Evolutionary conservation across 1,140 invertebrate species (phyloP).

Genomic region (Orchesella cincta): DNA sequence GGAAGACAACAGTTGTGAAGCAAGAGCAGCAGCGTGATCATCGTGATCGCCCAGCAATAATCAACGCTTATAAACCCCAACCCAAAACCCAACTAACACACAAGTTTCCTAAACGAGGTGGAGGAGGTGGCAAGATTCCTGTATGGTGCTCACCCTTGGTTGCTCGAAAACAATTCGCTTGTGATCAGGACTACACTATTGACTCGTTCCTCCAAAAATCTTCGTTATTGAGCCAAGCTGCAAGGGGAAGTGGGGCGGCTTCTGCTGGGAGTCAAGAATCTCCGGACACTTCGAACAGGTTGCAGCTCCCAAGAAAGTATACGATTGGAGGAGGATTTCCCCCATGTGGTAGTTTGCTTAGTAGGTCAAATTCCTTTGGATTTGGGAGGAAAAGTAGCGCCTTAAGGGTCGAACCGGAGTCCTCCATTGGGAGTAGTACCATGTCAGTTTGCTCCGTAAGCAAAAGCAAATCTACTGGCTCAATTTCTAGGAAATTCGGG

Average conservation of each 20-base stretch:
- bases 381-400: neutral
- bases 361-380: neutral
- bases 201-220: constrained; percentile 22
- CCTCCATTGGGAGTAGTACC: neutral
- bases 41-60: neutral
- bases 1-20: neutral
- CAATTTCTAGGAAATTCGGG: neutral
- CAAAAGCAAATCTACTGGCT: neutral
- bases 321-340: constrained; percentile 42
- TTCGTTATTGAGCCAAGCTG: no score
- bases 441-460: neutral
- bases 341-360: neutral
- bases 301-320: constrained; percentile 30
- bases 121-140: constrained; percentile 41
- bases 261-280: neutral
- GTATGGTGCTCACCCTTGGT: constrained; percentile 47
- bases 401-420: neutral
- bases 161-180: constrained; percentile 33
- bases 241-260: constrained; percentile 7
- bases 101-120: constrained; percentile 31
- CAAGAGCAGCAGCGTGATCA: neutral
- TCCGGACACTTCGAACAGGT: neutral
- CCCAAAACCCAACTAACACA: neutral
- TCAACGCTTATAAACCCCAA: neutral
- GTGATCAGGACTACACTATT: constrained; percentile 21